Conservation (phyloP, 2,888 invertebrate genomes). For the Amitus sp. region DNA sequence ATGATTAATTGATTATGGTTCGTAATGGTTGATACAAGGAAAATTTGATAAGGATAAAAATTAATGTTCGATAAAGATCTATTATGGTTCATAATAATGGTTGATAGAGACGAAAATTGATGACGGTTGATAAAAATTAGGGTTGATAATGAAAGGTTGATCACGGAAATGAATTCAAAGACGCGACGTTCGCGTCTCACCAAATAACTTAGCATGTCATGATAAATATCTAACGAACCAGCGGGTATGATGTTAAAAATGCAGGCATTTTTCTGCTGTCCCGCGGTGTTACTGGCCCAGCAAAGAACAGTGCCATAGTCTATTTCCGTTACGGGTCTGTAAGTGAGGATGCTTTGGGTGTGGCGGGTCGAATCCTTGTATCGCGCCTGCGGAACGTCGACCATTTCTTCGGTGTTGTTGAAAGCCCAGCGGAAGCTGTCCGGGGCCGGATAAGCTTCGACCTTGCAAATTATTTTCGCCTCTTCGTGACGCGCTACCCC, state of each 20-base stretch:
- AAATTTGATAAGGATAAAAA: no score
- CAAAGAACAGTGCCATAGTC: conserved; percentile 81
- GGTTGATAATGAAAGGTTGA: no score
- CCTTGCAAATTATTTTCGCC: conserved; percentile 75
- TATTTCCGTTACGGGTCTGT: conserved; percentile 77
- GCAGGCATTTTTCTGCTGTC: conserved; percentile 78
- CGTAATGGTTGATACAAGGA: no score
- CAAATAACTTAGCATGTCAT: no score
- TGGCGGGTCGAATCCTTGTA: conserved; percentile 73
- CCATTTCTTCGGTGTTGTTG: conserved; percentile 77
- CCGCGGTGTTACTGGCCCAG: conserved; percentile 79
- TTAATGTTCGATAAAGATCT: no score
- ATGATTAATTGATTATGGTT: no score
- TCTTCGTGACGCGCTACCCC: conserved; percentile 80
- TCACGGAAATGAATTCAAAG: no score
- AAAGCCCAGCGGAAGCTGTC: conserved; percentile 80
- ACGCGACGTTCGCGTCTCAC: no score
- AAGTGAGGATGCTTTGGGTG: conserved; percentile 73
- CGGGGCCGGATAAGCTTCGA: conserved; percentile 81
- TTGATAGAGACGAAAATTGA: no score
- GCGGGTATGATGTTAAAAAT: conserved; percentile 79
- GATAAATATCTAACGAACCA: conserved; percentile 65
- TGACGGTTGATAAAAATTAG: no score
- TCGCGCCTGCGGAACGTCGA: conserved; percentile 74
- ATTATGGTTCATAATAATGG: no score